A percentile compares a stretch with the other conserved stretches of the same genome.
Evolutionary conservation across 2,113 vertebrate species (phyloP).

Genomic region (Marmota flaviventris): DNA sequence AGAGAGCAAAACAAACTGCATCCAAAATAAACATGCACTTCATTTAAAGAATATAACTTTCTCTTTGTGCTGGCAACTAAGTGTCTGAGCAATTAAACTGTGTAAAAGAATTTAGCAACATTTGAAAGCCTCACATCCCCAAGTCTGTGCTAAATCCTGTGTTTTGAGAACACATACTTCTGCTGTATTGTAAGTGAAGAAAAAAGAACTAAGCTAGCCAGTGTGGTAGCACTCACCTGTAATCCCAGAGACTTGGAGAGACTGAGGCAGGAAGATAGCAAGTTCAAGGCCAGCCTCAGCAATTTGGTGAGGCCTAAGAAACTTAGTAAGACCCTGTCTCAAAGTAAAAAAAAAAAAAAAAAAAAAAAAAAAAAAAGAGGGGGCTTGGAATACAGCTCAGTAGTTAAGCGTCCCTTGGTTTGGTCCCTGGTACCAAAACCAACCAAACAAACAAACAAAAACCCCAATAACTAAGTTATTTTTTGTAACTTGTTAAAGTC

Average conservation of each 20-base stretch:
- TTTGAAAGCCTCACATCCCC: background rate
- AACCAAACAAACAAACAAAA: no score
- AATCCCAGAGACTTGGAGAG: no score
- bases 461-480: background rate
- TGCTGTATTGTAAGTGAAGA: background rate
- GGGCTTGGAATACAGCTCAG: no score
- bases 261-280: no score
- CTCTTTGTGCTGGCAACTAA: background rate
- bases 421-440: no score
- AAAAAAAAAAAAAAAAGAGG: no score
- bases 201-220: background rate
- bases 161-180: background rate
- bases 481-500: background rate
- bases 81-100: background rate
- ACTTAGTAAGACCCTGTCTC: no score
- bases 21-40: background rate
- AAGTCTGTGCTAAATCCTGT: background rate
- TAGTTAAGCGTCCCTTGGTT: no score
- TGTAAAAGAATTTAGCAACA: background rate
- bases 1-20: conserved; percentile 28
- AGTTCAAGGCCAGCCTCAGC: no score
- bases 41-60: background rate
- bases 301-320: no score
- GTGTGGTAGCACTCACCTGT: no score
- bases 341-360: no score